Percentiles rank a stretch among this genome's conserved stretches.
Evolutionary conservation across 2,888 invertebrate genomes (phyloP).

Genomic region (Melanostoma scalare): DNA sequence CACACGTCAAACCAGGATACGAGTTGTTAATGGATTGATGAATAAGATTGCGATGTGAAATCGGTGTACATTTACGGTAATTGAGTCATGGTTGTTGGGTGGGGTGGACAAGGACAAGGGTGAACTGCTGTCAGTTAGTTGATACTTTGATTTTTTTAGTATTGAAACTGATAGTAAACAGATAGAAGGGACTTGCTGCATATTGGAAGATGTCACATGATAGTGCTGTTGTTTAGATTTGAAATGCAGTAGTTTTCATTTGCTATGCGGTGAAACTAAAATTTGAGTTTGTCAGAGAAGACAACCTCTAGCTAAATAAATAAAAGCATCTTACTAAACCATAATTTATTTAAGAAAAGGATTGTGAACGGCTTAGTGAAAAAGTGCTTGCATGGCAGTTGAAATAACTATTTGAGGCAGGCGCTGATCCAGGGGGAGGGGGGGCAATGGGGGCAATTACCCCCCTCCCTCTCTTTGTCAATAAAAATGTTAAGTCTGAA

Average conservation of each 20-base stretch:
- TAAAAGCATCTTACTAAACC: too few relatives aligned
- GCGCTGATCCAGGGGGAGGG: too few relatives aligned
- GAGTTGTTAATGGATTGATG: constrained; percentile 70
- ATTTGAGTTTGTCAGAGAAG: background rate
- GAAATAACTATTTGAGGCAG: too few relatives aligned
- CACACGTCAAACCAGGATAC: constrained; percentile 61
- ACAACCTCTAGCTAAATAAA: too few relatives aligned
- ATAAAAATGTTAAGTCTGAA: too few relatives aligned
- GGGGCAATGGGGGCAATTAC: too few relatives aligned
- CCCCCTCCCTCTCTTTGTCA: too few relatives aligned
- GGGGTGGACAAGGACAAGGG: background rate
- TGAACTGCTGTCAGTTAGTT: background rate
- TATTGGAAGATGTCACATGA: background rate
- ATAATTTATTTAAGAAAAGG: too few relatives aligned
- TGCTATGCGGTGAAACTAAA: background rate
- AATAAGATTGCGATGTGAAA: constrained; percentile 51
- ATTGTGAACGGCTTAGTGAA: too few relatives aligned
- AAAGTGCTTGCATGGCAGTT: too few relatives aligned
- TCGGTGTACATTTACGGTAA: constrained; percentile 53
- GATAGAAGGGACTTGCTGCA: background rate
- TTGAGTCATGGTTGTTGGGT: constrained; percentile 55
- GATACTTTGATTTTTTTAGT: background rate
- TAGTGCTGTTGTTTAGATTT: background rate
- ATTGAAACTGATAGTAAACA: background rate
- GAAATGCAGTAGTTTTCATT: background rate